phyloP scores from a whole-genome alignment of 2,797 vertebrate species.

The Falco biarmicus region DNA sequence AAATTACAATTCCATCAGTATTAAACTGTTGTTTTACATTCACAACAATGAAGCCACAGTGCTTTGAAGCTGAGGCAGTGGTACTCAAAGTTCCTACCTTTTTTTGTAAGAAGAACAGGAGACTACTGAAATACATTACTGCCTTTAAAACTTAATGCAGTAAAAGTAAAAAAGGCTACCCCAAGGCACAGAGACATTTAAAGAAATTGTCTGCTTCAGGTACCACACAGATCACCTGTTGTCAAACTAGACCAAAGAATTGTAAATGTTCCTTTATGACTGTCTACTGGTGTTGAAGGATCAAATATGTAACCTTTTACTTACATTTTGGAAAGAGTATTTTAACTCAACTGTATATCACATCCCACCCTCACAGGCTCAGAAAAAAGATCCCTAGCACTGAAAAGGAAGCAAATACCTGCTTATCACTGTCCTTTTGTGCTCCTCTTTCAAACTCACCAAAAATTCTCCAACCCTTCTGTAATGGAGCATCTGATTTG shows the following conservation, averaged over 20 bases:
- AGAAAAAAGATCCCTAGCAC: background rate
- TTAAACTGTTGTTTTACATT: background rate
- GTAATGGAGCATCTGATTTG: slow-evolving; percentile 80
- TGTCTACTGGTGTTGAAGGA: background rate
- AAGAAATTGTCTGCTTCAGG: background rate
- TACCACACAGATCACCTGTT: background rate
- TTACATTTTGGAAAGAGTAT: background rate
- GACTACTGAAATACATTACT: background rate
- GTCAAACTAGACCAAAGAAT: background rate
- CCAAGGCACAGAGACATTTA: background rate
- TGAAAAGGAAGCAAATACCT: slow-evolving; percentile 17
- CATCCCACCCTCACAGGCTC: no score
- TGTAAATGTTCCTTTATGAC: background rate
- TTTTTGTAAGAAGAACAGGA: background rate
- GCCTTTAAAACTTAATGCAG: background rate
- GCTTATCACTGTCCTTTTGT: background rate
- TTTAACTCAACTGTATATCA: background rate
- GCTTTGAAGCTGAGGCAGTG: background rate
- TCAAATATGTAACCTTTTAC: background rate
- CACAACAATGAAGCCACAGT: background rate
- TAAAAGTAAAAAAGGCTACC: background rate
- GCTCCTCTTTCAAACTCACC: slow-evolving; percentile 49
- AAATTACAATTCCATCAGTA: background rate
- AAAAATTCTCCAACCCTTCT: slow-evolving; percentile 85
- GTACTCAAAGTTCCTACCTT: background rate